A percentile compares a stretch with the other conserved stretches of the same genome.
phyloP scores from a whole-genome alignment of 1,140 invertebrate species.

The Musca domestica region DNA sequence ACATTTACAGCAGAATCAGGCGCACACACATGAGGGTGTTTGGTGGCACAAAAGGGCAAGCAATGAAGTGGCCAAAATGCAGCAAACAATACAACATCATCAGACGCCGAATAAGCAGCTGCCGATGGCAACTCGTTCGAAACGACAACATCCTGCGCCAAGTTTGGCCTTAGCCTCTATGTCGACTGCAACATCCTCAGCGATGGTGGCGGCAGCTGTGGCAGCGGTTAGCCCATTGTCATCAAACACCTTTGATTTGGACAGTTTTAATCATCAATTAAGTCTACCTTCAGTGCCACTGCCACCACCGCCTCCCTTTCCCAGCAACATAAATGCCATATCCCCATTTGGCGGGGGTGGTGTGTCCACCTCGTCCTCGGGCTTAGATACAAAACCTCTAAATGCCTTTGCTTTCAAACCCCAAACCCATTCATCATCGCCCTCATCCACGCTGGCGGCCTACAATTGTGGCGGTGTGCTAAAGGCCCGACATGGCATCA shows the following conservation, averaged over 20 bases:
- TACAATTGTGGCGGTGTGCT: slow-evolving; percentile 63
- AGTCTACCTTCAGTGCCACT: slow-evolving; percentile 43
- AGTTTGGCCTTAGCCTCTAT: neutral
- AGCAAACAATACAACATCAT: too few relatives aligned
- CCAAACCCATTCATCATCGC: slow-evolving; percentile 15
- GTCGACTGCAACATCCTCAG: neutral
- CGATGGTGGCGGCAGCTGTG: too few relatives aligned
- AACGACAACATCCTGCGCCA: slow-evolving; percentile 19
- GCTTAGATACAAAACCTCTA: slow-evolving; percentile 3
- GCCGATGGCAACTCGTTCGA: slow-evolving; percentile 1
- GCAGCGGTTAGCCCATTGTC: neutral
- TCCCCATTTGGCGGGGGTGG: slow-evolving; percentile 21
- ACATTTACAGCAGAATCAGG: too few relatives aligned
- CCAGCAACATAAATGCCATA: slow-evolving; percentile 39
- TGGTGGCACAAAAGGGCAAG: too few relatives aligned
- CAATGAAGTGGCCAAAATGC: too few relatives aligned
- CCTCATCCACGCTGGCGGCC: slow-evolving; percentile 17
- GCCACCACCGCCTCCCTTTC: slow-evolving; percentile 45
- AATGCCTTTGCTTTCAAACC: slow-evolving; percentile 21
- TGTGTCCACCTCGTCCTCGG: neutral
- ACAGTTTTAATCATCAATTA: slow-evolving; percentile 12
- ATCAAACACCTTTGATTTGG: neutral
- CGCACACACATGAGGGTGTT: too few relatives aligned
- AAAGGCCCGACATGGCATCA: slow-evolving; percentile 63
- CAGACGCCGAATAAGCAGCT: too few relatives aligned